These are phyloP conservation scores for Calyptommatus sinebrachiatus DNA, from an alignment of 2,113 vertebrate species.

Conservation along the genomic window DNA sequence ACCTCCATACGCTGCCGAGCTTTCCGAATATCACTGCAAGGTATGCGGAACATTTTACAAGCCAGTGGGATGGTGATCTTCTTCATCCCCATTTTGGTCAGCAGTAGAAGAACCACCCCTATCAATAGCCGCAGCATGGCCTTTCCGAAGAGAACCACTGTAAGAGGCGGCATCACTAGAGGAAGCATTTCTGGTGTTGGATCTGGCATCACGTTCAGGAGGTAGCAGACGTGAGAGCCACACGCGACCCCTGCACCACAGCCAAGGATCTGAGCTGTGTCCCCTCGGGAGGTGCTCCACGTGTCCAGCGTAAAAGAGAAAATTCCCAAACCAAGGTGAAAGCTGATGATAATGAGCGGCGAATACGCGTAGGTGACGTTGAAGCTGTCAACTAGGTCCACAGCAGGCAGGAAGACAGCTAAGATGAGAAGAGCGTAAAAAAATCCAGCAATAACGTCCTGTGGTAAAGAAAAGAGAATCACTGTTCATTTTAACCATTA, in stretches of 20 bases:
- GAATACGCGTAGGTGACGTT: constrained; percentile 83
- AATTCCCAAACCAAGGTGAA: constrained; percentile 87
- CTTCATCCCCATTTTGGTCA: constrained; percentile 83
- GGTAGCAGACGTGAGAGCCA: constrained; percentile 81
- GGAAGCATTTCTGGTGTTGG: constrained; percentile 73
- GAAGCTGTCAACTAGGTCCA: constrained; percentile 88
- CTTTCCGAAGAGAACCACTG: constrained; percentile 67
- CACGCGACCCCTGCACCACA: constrained; percentile 89
- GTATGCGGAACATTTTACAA: constrained; percentile 76
- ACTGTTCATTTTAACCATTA: neutral
- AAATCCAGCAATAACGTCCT: constrained; percentile 91
- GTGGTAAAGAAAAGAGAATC: constrained; percentile 43
- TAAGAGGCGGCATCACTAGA: constrained; percentile 68
- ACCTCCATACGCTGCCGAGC: constrained; percentile 92
- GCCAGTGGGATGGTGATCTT: constrained; percentile 85
- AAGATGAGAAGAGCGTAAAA: constrained; percentile 88
- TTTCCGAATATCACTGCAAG: constrained; percentile 73
- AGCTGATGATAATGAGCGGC: constrained; percentile 82
- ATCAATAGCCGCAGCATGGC: constrained; percentile 75
- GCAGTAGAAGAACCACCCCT: constrained; percentile 81
- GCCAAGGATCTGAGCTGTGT: constrained; percentile 93
- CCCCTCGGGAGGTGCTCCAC: constrained; percentile 95
- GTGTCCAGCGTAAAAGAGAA: constrained; percentile 95
- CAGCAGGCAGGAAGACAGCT: constrained; percentile 79
- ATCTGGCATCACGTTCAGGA: constrained; percentile 80